These are phyloP conservation scores for Agonopterix subpropinquella DNA, from an alignment of 2,888 invertebrate genomes.

Conservation along the genomic window DNA sequence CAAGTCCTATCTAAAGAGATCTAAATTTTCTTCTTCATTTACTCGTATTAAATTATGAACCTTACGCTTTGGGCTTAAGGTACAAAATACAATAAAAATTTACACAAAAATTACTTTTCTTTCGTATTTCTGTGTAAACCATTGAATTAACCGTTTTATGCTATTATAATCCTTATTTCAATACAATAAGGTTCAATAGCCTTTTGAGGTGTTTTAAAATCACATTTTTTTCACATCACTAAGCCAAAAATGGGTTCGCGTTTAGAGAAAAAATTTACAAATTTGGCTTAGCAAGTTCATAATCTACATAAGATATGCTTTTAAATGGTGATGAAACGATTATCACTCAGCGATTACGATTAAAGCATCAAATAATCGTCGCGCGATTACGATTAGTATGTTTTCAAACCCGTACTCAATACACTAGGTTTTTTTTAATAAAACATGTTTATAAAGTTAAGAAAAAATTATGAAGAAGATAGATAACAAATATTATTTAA, in stretches of 20 bases:
- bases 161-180: constrained; percentile 31
- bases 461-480: too few relatives aligned
- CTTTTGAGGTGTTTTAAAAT: constrained; percentile 7
- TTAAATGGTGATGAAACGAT: not conserved
- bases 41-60: constrained; percentile 13
- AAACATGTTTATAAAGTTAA: too few relatives aligned
- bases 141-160: constrained; percentile 9
- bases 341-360: too few relatives aligned
- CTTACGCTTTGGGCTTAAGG: constrained; percentile 16
- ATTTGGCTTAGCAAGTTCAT: not conserved
- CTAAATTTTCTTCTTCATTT: constrained; percentile 20
- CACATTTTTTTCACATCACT: constrained; percentile 2
- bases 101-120: not conserved
- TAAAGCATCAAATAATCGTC: too few relatives aligned
- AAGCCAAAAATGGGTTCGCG: constrained; percentile 1
- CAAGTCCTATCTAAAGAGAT: constrained; percentile 36
- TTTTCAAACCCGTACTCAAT: too few relatives aligned
- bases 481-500: too few relatives aligned
- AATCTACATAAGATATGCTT: constrained; percentile 20
- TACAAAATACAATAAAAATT: constrained; percentile 17
- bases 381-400: too few relatives aligned
- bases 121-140: constrained; percentile 5
- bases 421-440: too few relatives aligned
- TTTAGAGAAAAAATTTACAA: not conserved
- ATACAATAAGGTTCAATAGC: constrained; percentile 32